Conservation (phyloP, 2,113 vertebrate genomes). For the Seriola quinqueradiata region DNA sequence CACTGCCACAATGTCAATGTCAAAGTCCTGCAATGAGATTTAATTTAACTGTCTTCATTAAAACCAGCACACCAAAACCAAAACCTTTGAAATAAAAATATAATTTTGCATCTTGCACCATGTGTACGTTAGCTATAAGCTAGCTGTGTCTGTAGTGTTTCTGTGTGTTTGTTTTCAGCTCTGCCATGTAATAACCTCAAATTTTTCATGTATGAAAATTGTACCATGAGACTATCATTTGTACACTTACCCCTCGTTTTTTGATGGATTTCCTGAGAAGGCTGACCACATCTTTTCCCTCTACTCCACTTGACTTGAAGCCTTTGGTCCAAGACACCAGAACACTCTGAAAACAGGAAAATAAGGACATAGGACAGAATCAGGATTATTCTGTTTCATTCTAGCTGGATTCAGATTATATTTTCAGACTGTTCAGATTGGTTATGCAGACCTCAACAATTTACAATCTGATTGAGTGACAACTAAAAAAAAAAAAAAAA, state of each 20-base stretch:
- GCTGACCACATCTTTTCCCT: slow-evolving; percentile 92
- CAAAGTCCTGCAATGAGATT: slow-evolving; percentile 89
- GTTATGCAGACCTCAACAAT: too few species aligned
- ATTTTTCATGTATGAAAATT: not conserved
- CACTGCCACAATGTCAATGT: slow-evolving; percentile 94
- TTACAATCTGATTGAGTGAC: too few species aligned
- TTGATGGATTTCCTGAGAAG: slow-evolving; percentile 91
- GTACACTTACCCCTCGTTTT: slow-evolving; percentile 89
- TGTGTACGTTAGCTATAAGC: too few species aligned
- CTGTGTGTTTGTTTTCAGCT: too few species aligned
- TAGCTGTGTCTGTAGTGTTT: too few species aligned
- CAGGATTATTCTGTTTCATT: too few species aligned
- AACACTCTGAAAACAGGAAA: slow-evolving; percentile 85
- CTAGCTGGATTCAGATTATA: too few species aligned
- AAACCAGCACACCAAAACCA: not conserved
- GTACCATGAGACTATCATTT: not conserved
- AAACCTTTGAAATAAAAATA: too few species aligned
- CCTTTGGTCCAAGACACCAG: slow-evolving; percentile 95
- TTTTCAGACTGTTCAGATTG: too few species aligned
- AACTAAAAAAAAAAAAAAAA: too few species aligned
- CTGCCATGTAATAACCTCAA: too few species aligned
- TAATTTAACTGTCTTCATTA: not conserved
- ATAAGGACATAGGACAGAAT: not conserved
- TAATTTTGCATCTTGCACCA: too few species aligned
- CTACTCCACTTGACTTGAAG: slow-evolving; percentile 93